Base-by-base conservation (phyloP, 1,140 invertebrate genomes). In the Drosophila tropicalis region DNA sequence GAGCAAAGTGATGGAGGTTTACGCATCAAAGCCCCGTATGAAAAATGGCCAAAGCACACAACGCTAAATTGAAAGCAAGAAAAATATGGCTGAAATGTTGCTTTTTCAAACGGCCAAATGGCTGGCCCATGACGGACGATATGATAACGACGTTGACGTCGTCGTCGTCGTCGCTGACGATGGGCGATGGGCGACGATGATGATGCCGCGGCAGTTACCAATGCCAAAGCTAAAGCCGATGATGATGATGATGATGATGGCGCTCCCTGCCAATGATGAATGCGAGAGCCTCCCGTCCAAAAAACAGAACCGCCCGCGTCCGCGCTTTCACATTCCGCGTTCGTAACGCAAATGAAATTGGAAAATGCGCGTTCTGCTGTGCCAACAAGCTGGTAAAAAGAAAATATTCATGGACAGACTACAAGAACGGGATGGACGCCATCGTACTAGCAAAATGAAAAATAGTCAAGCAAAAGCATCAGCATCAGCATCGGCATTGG, bases 11-110 rank as follows among this genome's bases (percentile, higher is more conserved):
- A 19, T 34, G 34, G 25, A 67, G 83, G 83, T 79, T 77, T 86
- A 86, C 83, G 83, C 83, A 86, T 86, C 83, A 89, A 89, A 89
- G 85, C 80, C 64, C 80, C 76, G 63, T 78, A 89, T 89, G 84
- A 89, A 89, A 89, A 89, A 89, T 89, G 84, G 86, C 84, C 84
- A 89, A 87, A 78, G 84, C 84, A 69, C 66, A 74, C 75, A 80
- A 79, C 84, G 77, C 79, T 65, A 87, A 87, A 87, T 87, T 89
- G 83, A 80, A 89, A 87, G 83, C 76, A 89, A 89, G 80, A 87
- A 83, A 87, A 87, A 87, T 81, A 89, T 89, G 80, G 80, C 84
- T 83, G 74, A 89, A 89, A 89, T 89, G 84, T 89, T 89, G 84
- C 77, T 89, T 89, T 89, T 89, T 84, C 84, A 89, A 89, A 89